Conservation (phyloP, 1,140 invertebrate species). For the Zaprionus kolodkinae region DNA sequence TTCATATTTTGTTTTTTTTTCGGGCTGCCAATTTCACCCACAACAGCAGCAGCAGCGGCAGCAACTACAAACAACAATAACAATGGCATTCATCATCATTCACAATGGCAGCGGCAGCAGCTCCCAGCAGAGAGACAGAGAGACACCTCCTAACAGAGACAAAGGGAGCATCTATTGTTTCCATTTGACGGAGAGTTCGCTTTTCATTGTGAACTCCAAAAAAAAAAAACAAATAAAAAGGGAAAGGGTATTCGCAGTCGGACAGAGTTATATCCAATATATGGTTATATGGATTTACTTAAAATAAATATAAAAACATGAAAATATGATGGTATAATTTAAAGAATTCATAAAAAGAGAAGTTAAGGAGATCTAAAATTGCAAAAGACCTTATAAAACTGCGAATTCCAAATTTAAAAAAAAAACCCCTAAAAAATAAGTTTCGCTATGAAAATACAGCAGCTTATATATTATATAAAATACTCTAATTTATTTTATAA, state of each 20-base stretch:
- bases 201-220: constrained; percentile 28
- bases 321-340: too few species aligned
- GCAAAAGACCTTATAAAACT: too few species aligned
- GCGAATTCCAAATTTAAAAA: too few species aligned
- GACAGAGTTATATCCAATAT: too few species aligned
- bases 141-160: constrained; percentile 2
- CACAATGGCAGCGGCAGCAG: constrained; percentile 29
- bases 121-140: constrained; percentile 3
- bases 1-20: constrained; percentile 25
- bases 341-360: too few species aligned
- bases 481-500: too few species aligned
- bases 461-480: too few species aligned
- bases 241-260: constrained; percentile 21
- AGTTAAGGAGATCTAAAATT: too few species aligned
- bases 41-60: constrained; percentile 44
- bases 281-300: too few species aligned
- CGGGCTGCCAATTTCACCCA: constrained; percentile 71
- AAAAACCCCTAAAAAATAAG: too few species aligned
- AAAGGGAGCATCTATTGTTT: constrained; percentile 48
- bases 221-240: not conserved
- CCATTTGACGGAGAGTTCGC: constrained; percentile 26
- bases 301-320: too few species aligned
- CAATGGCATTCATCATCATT: constrained; percentile 32
- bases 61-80: constrained; percentile 13
- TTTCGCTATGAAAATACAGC: too few species aligned